These are phyloP conservation scores for Laothoe populi DNA, from an alignment of 2,888 invertebrate genomes.

Conservation along the genomic window DNA sequence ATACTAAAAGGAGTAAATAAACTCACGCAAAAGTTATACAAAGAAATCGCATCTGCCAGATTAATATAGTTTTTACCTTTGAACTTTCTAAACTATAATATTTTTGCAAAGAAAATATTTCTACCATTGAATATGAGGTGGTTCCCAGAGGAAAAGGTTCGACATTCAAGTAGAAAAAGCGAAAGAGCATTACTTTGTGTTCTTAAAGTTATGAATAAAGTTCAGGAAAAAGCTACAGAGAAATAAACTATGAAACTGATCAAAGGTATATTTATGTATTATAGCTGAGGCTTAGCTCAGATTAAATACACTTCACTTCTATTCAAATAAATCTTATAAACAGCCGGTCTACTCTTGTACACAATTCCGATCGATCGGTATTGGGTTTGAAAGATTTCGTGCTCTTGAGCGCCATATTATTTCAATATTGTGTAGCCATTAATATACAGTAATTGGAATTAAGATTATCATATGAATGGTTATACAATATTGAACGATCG, in stretches of 20 bases:
- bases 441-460: too few relatives aligned
- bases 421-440: too few relatives aligned
- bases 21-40: background rate
- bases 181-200: background rate
- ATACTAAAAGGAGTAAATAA: slow-evolving; percentile 1
- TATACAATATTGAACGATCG: too few relatives aligned
- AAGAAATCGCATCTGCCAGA: background rate
- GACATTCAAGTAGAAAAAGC: background rate
- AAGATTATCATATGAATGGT: too few relatives aligned
- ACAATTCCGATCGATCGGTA: too few relatives aligned
- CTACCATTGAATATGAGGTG: background rate
- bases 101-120: background rate
- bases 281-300: too few relatives aligned
- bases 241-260: background rate
- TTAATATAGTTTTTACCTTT: background rate
- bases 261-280: too few relatives aligned
- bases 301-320: too few relatives aligned
- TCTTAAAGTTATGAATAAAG: background rate
- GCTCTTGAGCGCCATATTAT: too few relatives aligned
- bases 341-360: too few relatives aligned
- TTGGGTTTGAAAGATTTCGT: too few relatives aligned
- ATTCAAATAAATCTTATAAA: too few relatives aligned
- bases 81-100: background rate
- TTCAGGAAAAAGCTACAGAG: background rate
- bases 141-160: slow-evolving; percentile 3